Conservation (phyloP, 1,140 invertebrate genomes). For the Plectrocnemia conspersa region DNA sequence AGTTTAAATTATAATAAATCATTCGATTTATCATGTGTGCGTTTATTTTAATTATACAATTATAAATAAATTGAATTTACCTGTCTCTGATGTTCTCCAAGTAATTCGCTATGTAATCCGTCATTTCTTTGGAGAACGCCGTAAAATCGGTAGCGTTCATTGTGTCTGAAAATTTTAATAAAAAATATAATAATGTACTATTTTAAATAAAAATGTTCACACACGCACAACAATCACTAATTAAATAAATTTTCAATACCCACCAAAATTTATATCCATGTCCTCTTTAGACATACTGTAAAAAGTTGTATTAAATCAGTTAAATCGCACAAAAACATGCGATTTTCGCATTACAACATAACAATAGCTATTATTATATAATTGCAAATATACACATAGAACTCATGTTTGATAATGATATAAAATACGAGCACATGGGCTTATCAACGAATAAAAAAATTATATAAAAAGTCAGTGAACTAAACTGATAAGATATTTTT, state of each 20-base stretch:
- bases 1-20: too few relatives aligned
- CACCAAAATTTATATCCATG: slow-evolving; percentile 28
- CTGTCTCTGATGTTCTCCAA: slow-evolving; percentile 78
- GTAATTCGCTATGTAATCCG: slow-evolving; percentile 78
- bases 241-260: slow-evolving; percentile 2
- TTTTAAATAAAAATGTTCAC: neutral
- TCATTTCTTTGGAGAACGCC: slow-evolving; percentile 74
- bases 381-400: too few relatives aligned
- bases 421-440: too few relatives aligned
- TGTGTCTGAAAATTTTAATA: slow-evolving; percentile 42
- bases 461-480: too few relatives aligned
- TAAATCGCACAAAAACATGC: neutral
- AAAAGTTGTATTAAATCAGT: slow-evolving; percentile 1
- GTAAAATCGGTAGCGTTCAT: slow-evolving; percentile 77
- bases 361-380: too few relatives aligned
- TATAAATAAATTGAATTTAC: too few relatives aligned
- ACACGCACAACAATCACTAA: slow-evolving; percentile 1
- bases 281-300: slow-evolving; percentile 32
- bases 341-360: neutral
- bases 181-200: slow-evolving; percentile 8
- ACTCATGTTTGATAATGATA: too few relatives aligned
- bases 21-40: too few relatives aligned
- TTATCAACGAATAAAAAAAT: too few relatives aligned
- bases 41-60: too few relatives aligned
- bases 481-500: too few relatives aligned